Conservation (phyloP, 1,140 invertebrate species). For the Olivierus martensii region DNA sequence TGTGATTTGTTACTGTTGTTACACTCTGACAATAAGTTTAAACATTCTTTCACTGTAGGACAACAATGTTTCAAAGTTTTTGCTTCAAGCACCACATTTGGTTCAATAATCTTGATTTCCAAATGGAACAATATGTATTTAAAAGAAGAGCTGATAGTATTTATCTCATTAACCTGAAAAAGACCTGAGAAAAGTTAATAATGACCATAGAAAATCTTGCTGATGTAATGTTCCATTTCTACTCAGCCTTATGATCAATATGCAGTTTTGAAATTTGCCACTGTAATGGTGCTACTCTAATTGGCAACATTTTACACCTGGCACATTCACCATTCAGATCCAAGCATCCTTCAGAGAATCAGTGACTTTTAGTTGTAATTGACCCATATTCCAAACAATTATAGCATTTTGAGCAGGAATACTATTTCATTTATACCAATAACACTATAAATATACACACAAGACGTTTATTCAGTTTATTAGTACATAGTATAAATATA, state of each 20-base stretch:
- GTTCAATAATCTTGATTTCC: constrained; percentile 85
- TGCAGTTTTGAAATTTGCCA: constrained; percentile 96
- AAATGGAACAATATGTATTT: constrained; percentile 88
- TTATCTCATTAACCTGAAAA: constrained; percentile 88
- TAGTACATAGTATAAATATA: too few relatives aligned
- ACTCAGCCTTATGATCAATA: constrained; percentile 89
- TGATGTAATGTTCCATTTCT: constrained; percentile 94
- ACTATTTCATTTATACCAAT: too few relatives aligned
- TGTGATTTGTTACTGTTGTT: too few relatives aligned
- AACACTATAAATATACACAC: too few relatives aligned
- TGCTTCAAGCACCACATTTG: constrained; percentile 89
- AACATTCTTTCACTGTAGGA: constrained; percentile 70
- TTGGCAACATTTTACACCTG: constrained; percentile 97
- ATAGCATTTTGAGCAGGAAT: too few relatives aligned
- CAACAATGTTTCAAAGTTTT: constrained; percentile 97
- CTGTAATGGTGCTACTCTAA: constrained; percentile 91
- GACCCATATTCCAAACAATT: too few relatives aligned
- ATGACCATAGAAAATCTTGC: constrained; percentile 93
- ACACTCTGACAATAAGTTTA: constrained; percentile 40
- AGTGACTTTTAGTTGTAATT: constrained; percentile 84
- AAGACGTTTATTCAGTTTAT: too few relatives aligned
- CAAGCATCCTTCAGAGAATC: constrained; percentile 97
- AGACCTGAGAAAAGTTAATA: constrained; percentile 96
- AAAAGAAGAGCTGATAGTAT: constrained; percentile 86
- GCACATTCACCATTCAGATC: constrained; percentile 93